Evolutionary conservation across 2,888 invertebrate species (phyloP), one percentile per base, ranked within the genome.

Genomic region (Synergus umbraculus): DNA sequence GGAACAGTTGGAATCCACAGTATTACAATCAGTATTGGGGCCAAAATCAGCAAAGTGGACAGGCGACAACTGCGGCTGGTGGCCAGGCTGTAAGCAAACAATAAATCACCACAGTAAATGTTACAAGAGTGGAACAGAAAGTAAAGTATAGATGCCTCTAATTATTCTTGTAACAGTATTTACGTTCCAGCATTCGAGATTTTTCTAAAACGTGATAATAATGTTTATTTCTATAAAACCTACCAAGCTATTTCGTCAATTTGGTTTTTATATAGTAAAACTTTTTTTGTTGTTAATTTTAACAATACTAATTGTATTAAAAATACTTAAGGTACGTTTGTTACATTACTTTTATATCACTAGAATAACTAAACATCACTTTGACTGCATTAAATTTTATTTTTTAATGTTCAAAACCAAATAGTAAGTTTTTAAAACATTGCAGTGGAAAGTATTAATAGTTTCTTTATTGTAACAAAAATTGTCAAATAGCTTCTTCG

Each of bases 21-120:
- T 91, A 91, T 91, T 91, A 91, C 87, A 89, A 90, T 88, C 91
- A 91, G 89, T 90, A 91, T 91, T 91, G 90, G 90, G 87, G 88
- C 82, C 89, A 90, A 82, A 90, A 89, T 80, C 90, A 90, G 81
- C 88, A 86, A 84, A 86, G 81, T 76, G 87, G 90, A 81, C 90
- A 90, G 76, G 86, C 90, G 66, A 86, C 83, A 78, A 85, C 90
- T 58, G 81, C 88, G 81, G 86, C 88, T 83, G 86, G 89, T 86
- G 86, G 90, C 79, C 91, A 91, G 85, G 84, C 90, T 88, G 87
- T 88, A 86, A 90, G 89, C 88, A 91, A 91, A 89, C 88, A 90
- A 87, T 91, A 90, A 90, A 88, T 85, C 86, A 86, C 82, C 87
- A 83, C 80, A 85, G 84, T 87, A 88, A 85, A 86, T 86, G 79